Conservation (phyloP, 1,140 invertebrate genomes). For the Leptinotarsa undecemlineata region DNA sequence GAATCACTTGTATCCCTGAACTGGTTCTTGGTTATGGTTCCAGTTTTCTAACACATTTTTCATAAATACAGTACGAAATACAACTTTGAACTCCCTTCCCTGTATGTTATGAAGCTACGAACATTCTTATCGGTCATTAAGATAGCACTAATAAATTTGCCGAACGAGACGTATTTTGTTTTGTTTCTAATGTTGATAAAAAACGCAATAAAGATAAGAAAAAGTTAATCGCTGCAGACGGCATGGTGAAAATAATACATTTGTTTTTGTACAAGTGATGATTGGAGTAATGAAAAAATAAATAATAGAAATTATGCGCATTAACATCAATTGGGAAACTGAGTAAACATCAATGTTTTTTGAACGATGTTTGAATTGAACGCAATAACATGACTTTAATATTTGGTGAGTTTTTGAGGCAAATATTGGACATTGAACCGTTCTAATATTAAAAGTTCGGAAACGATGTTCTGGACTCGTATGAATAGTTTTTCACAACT, state of each 20-base stretch:
- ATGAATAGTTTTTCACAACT: too few relatives aligned
- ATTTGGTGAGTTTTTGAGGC: too few relatives aligned
- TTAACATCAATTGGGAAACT: neutral
- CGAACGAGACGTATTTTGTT: neutral
- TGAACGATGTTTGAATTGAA: too few relatives aligned
- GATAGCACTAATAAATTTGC: neutral
- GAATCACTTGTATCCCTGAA: too few relatives aligned
- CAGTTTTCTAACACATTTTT: too few relatives aligned
- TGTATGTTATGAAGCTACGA: neutral
- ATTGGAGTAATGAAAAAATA: neutral
- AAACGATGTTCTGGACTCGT: too few relatives aligned
- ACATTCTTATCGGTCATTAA: neutral
- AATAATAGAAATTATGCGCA: neutral
- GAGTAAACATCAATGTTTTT: constrained; percentile 1
- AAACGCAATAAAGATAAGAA: neutral
- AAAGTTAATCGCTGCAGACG: neutral
- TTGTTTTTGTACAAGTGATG: neutral
- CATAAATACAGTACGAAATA: too few relatives aligned
- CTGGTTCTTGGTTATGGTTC: too few relatives aligned
- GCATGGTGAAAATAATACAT: neutral
- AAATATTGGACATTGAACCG: too few relatives aligned
- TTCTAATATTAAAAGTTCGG: too few relatives aligned
- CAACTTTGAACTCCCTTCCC: neutral
- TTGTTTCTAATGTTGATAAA: neutral
- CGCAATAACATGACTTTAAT: too few relatives aligned